phyloP scores from a whole-genome alignment of 2,113 vertebrate species.

The Apaloderma vittatum region DNA sequence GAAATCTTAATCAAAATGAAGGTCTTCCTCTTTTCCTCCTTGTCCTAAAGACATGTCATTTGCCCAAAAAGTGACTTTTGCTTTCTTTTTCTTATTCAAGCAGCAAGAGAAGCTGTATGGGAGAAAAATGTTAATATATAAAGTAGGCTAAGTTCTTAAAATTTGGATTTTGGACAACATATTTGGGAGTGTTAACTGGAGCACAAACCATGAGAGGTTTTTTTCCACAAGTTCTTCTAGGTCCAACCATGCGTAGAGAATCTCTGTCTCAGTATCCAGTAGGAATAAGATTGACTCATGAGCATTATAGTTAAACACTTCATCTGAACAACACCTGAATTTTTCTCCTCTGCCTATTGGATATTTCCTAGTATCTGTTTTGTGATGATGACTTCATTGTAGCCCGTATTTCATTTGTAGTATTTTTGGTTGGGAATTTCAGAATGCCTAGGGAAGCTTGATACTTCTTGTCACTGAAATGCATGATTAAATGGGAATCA shows the following conservation, averaged over 20 bases:
- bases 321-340: accelerated
- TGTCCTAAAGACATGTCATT: not conserved
- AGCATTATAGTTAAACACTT: not conserved
- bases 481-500: not conserved
- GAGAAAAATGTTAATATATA: not conserved
- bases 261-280: not conserved
- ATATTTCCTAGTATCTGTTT: not conserved
- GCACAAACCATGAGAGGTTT: not conserved
- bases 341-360: not conserved
- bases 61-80: not conserved
- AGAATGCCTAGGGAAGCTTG: not conserved
- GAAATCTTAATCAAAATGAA: not conserved
- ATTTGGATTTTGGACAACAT: not conserved
- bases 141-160: not conserved
- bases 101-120: not conserved
- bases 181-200: not conserved
- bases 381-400: not conserved
- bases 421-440: not conserved
- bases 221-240: not conserved
- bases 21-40: not conserved
- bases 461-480: not conserved
- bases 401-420: not conserved
- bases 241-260: not conserved
- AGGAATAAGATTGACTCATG: not conserved
- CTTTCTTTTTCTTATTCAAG: not conserved